Evolutionary conservation across 2,113 vertebrate species (phyloP), one percentile per base, ranked within the genome.

Genomic region (Cynoglossus semilaevis): DNA sequence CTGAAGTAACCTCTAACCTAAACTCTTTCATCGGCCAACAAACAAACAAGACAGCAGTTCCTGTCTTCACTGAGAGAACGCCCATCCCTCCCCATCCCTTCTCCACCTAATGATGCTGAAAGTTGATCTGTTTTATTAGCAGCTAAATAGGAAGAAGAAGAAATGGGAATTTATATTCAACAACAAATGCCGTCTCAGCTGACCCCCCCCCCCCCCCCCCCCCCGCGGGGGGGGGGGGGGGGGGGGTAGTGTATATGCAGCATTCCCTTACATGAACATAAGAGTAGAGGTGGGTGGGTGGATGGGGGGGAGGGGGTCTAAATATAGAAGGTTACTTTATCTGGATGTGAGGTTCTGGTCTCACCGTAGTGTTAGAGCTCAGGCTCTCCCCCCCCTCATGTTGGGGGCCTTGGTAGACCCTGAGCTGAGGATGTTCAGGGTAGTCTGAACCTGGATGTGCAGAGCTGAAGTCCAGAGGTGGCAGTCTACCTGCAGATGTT

Each of bases 361-460:
- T 87, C 85, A 91, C 91, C 86, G 87, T 79, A 81, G 63, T 84
- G 37, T 56, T 74, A 54, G 88, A 47, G 4, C 74, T 50, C 70
- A 91, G 57, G 14, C 67, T 5, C 63, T 91, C 90, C 0, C 70
- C 71, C 61, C 87, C 87, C 1, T 91, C 89, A 0, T 69, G 89
- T 67, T 91, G 91, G 14, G 89, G 72, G 55, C 84, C 86, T 77
- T 90, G 91, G 35, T 90, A 92, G 15, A 91, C 85, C 67, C 90
- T 74, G 67, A 92, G 81, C 46, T 91, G 90, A 48, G 88, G 84
- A 18, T 91, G 91, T 13, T 92, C 91, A 0, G 85, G 51, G 60
- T 91, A 91, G 63, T 92, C 91, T 36, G 84, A 60, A 13, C 63
- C 52, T 37, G 78, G 59, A 50, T 90, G 91, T 19, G 84, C 82